Base-by-base conservation (phyloP, 2,797 vertebrate genomes). In the Acipenser ruthenus region DNA sequence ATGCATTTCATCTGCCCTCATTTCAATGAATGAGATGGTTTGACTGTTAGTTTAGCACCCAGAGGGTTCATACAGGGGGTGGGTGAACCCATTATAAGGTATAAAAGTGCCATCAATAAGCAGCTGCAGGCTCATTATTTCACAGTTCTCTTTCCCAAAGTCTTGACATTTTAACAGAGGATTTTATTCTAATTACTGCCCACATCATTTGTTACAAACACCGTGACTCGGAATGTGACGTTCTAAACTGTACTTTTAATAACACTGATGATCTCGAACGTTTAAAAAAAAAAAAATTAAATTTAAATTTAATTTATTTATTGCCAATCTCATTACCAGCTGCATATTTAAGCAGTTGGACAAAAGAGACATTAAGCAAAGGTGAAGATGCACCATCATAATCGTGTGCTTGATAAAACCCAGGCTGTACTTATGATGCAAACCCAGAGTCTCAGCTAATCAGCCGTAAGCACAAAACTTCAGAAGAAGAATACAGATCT, bases 1-100 rank as follows among this genome's bases (percentile, higher is more conserved):
- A 89, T 85, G 88, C 86, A 87, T 88, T 90, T 89, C 85, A 91
- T 89, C 85, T 89, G 89, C 84, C 87, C 88, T 90, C 88, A 88
- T 90, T 90, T 90, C 86, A 90, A 89, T 91, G 90, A 90, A 89
- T 91, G 89, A 89, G 89, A 80, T 71, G 79, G 87, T 18, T 86
- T 88, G 86, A 87, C 86, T 88, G 87, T 87, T 88, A 77, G 62
- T 88, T 84, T 86, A 88, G 86, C 52, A 88, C 86, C 84, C 87
- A 82, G 79, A 86, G 84, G 86, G 82, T 82, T 82, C 60, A 71
- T 75, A 79, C 69, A 73, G 79, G 81, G 84, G 84, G 82, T 84
- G 78, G 83, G 81, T 78, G 82, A 86, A 83, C 80, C 66, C 65
- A 83, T 79, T 79, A 68, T 80, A 86, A 89, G 88, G 83, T 87